Base-by-base conservation (phyloP, 2,113 vertebrate species). In the Bos javanicus region DNA sequence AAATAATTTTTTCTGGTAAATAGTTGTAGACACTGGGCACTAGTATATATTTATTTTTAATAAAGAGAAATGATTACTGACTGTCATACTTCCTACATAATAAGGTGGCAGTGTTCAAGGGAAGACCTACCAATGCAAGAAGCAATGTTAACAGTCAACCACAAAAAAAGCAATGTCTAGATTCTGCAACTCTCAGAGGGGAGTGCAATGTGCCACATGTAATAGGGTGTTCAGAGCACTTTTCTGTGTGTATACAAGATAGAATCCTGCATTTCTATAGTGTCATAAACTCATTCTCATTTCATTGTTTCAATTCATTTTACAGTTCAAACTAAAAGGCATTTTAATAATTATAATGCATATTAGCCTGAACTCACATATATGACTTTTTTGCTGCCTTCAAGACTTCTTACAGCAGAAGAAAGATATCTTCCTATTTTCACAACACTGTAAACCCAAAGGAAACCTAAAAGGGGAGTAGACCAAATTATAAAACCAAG, bases 21-120 rank as follows among this genome's bases (percentile, higher is more conserved):
- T 48, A 25, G 13, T 48, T 78, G 1, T 30, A 52, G 82, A 82
- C 50, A 87, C 33, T 57, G 60, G 83, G 62, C 64, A 33, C 52
- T 74, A 9, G 7, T 52, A 26, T 89, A 15, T 50, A 56, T 74
- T 90, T 71, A 60, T 91, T 85, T 96, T 94, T 94, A 97, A 94
- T 88, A 95, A 87, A 93, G 64, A 84, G 93, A 88, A 87, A 81
- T 84, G 33, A 87, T 81, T 90, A 43, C 84, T 76, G 85, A 83
- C 62, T 78, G 12, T 60, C 50, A 52, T 21, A 78, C 23, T 97
- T 83, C 28, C 46, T 43, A 88, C 81, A 86, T 62, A 88, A 67
- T 62, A 54, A 46, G 46, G 3, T 90, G n/a, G 6, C 43, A 78
- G 7, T 30, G 2, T 78, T 92, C 52, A 92, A 88, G 87, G 52